Conservation (phyloP, 2,888 invertebrate species). For the Brachyptera putata region DNA sequence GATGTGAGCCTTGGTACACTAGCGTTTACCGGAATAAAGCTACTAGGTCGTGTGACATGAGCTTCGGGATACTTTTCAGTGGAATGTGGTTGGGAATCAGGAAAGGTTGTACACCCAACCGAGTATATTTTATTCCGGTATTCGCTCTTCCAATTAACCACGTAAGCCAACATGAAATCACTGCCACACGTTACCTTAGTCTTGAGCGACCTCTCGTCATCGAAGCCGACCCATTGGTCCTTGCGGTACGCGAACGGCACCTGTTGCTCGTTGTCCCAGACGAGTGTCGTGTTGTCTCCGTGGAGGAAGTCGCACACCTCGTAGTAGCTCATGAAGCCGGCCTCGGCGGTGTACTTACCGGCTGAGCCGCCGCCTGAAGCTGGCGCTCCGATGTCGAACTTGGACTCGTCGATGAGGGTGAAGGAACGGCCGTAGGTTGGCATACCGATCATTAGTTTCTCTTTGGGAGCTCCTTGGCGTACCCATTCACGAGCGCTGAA, state of each 20-base stretch:
- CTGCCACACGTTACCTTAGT: conserved; percentile 69
- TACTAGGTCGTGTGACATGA: too few species aligned
- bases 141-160: too few species aligned
- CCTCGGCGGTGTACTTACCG: conserved; percentile 87
- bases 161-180: too few species aligned
- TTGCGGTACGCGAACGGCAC: conserved; percentile 90
- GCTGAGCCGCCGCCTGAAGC: conserved; percentile 79
- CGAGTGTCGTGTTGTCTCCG: conserved; percentile 84
- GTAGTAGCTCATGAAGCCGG: conserved; percentile 93
- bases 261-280: conserved; percentile 95
- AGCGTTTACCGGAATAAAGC: too few species aligned
- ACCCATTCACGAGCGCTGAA: conserved; percentile 91
- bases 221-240: conserved; percentile 93
- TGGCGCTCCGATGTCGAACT: conserved; percentile 89
- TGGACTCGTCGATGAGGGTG: conserved; percentile 76
- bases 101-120: too few species aligned
- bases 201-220: conserved; percentile 85
- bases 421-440: conserved; percentile 92
- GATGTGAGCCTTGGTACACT: too few species aligned
- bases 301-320: conserved; percentile 91
- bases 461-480: conserved; percentile 87
- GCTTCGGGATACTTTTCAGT: too few species aligned
- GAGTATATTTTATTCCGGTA: too few species aligned
- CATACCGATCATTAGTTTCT: conserved; percentile 92
- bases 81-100: too few species aligned